Evolutionary conservation across 2,113 vertebrate genomes (phyloP).

Genomic region (Cheilinus undulatus): DNA sequence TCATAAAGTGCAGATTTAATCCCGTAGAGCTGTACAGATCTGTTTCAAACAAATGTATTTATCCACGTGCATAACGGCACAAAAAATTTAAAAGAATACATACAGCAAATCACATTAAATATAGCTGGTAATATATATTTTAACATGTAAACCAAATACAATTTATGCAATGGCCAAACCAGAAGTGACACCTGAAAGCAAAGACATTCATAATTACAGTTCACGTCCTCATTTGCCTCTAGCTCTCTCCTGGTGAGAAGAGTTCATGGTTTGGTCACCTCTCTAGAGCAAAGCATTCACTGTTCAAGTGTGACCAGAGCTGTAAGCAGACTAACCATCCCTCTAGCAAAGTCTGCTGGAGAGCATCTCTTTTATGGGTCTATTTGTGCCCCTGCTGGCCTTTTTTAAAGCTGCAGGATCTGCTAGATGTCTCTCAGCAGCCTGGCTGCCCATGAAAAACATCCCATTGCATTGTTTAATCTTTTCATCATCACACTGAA

Average conservation of each 20-base stretch:
- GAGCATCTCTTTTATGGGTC: neutral
- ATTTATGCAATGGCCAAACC: neutral
- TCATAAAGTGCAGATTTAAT: neutral
- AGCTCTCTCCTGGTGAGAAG: neutral
- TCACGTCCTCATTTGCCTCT: neutral
- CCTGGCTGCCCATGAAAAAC: constrained; percentile 14
- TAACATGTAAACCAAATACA: neutral
- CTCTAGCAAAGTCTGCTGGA: constrained; percentile 3
- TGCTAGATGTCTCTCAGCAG: constrained; percentile 26
- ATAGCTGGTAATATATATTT: neutral
- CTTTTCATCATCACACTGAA: constrained; percentile 3
- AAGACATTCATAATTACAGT: constrained; percentile 16
- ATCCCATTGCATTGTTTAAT: constrained; percentile 15
- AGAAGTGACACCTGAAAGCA: neutral
- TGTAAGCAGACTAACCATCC: constrained; percentile 3
- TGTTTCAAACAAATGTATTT: neutral
- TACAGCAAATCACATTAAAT: neutral
- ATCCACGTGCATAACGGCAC: constrained; percentile 19
- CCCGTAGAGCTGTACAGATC: neutral
- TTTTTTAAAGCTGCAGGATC: constrained; percentile 28
- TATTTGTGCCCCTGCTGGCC: constrained; percentile 27
- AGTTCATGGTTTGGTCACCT: constrained; percentile 35
- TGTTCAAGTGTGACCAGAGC: neutral
- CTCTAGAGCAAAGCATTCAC: constrained; percentile 26
- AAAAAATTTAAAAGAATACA: neutral